Conservation (phyloP, 1,140 invertebrate genomes). For the Euglossa dilemma region DNA sequence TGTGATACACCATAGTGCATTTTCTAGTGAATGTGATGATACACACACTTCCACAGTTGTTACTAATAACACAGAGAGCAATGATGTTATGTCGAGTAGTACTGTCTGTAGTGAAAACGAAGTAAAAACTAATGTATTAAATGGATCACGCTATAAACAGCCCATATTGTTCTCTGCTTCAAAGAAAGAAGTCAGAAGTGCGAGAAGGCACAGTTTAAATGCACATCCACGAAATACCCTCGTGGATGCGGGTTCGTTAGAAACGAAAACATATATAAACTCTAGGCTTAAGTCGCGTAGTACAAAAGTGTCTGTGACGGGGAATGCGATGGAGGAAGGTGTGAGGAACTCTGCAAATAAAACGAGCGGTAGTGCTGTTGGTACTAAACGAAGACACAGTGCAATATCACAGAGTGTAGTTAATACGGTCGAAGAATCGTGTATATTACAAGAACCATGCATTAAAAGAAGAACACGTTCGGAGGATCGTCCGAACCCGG, state of each 20-base stretch:
- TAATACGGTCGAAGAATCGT: conserved; percentile 37
- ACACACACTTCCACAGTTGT: conserved; percentile 21
- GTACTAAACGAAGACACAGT: conserved; percentile 70
- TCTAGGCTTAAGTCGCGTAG: conserved; percentile 60
- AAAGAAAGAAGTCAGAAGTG: conserved; percentile 21
- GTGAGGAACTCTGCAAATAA: conserved; percentile 14
- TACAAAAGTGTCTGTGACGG: conserved; percentile 31
- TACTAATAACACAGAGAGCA: conserved; percentile 11
- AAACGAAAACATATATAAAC: conserved; percentile 60
- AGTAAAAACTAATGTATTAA: conserved; percentile 33
- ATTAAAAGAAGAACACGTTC: conserved; percentile 77
- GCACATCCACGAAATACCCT: conserved; percentile 40
- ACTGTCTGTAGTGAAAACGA: conserved; percentile 24
- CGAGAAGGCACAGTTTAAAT: conserved; percentile 49
- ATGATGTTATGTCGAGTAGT: not conserved
- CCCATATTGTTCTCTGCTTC: conserved; percentile 43
- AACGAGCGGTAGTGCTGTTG: conserved; percentile 14
- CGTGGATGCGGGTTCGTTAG: conserved; percentile 1
- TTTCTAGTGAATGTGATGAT: conserved; percentile 56
- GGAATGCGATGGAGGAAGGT: conserved; percentile 20
- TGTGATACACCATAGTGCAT: conserved; percentile 61
- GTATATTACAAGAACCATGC: conserved; percentile 61
- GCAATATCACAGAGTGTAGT: conserved; percentile 61
- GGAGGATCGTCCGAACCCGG: conserved; percentile 70
- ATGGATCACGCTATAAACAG: conserved; percentile 41